Evolutionary conservation across 2,113 vertebrate genomes (phyloP), one percentile per base, ranked within the genome.

Genomic region (Heterotilapia buettikoferi): DNA sequence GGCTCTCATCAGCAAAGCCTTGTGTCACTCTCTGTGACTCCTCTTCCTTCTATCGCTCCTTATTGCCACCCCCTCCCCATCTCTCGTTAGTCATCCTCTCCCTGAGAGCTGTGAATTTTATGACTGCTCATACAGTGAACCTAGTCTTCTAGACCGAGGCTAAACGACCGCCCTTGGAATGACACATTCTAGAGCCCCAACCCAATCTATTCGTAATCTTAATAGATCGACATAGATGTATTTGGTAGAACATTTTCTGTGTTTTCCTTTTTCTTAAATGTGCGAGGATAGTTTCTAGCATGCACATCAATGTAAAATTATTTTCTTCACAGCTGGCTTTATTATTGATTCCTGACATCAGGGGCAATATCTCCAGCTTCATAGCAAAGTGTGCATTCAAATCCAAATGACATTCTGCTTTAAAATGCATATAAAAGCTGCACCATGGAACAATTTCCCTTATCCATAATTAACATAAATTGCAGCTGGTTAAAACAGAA

Each of bases 1-100:
- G 79, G 61, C 68, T n/a, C 87, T 91, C 86, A 88, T 95, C 94
- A 94, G 89, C 91, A 13, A 88, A 90, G 85, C 94, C 90, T 93
- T 92, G 89, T 95, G 84, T 92, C 81, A 86, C 80, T 63, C 80
- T 33, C 40, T 1, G 13, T 57, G 29, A 80, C 87, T 80, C 19
- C 84, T 83, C 86, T 47, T 56, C 4, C 13, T 84, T 89, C 45
- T 63, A 21, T 76, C 36, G 11, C 19, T 63, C 84, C 80, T 81
- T 80, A 54, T 82, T 50, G 47, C 85, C 43, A 3, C 80, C 80
- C 56, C 63, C 43, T 78, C 84, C 61, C 9, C 80, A 18, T 83
- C 82, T 82, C 52, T 71, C 36, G 43, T 61, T n/a, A 29, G 26
- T 54, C 90, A 45, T 87, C 82, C 61, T 52, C 84, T 21, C 73